Conservation (phyloP, 2,888 invertebrate species). For the Meganola albula region DNA sequence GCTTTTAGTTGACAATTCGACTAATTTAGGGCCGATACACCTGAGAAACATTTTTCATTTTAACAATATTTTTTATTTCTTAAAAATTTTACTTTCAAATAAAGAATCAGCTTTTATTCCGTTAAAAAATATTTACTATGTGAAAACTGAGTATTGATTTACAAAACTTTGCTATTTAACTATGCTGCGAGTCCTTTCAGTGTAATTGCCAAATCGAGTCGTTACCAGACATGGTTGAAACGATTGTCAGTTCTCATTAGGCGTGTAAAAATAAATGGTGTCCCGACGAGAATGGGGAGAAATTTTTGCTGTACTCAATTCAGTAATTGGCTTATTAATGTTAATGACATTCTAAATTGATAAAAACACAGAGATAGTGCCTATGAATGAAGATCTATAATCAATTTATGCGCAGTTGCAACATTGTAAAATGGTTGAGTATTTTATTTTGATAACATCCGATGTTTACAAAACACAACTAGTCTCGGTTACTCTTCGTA, state of each 20-base stretch:
- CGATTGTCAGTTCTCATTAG: conserved; percentile 64
- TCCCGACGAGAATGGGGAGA: conserved; percentile 34
- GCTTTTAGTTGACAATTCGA: too few relatives aligned
- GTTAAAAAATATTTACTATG: too few relatives aligned
- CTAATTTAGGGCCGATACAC: too few relatives aligned
- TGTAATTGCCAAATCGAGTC: conserved; percentile 32
- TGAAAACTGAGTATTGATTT: too few relatives aligned
- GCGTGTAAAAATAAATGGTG: conserved; percentile 62
- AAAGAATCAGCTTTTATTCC: too few relatives aligned
- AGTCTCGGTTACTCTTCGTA: conserved; percentile 16
- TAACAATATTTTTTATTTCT: too few relatives aligned
- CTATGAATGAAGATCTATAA: conserved; percentile 2
- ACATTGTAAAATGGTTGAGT: too few relatives aligned
- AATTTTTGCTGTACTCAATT: conserved; percentile 37
- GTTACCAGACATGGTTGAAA: conserved; percentile 38
- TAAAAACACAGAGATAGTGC: conserved; percentile 8
- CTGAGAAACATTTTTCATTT: too few relatives aligned
- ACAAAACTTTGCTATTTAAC: conserved; percentile 1
- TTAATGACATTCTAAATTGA: conserved; percentile 28
- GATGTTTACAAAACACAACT: conserved; percentile 12
- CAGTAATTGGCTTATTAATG: conserved; percentile 42
- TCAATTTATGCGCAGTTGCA: conserved; percentile 4
- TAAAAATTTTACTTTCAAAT: too few relatives aligned
- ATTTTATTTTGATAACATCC: conserved; percentile 8
- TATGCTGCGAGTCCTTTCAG: background rate